Percentiles rank a stretch among this genome's conserved stretches.
phyloP scores from a whole-genome alignment of 30 jellyfish, hydroid and myxozoan genomes.

The Chrysaora quinquecirrha region DNA sequence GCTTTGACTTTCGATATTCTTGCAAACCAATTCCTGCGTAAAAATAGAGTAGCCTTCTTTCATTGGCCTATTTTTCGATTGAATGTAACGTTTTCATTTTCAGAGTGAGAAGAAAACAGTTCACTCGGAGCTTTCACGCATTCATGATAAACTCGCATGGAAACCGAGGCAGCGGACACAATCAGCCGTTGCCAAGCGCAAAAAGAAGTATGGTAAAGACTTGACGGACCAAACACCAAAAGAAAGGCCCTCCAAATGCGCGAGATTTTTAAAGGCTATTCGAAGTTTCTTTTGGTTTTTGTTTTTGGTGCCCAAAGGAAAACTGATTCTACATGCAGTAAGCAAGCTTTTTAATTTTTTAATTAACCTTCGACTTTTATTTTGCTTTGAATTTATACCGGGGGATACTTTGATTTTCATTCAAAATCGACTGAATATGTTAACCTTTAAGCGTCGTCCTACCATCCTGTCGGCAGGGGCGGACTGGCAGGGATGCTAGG shows the following conservation, averaged over 20 bases:
- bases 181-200: neutral
- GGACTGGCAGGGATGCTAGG: too few species aligned
- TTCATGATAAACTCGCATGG: neutral
- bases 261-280: neutral
- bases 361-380: too few species aligned
- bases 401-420: too few species aligned
- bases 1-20: too few species aligned
- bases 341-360: neutral
- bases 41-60: too few species aligned
- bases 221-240: neutral
- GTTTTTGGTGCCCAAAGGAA: constrained; percentile 50
- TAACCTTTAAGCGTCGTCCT: too few species aligned
- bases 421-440: too few species aligned
- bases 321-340: constrained; percentile 33
- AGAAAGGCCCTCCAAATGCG: constrained; percentile 2
- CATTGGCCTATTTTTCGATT: too few species aligned
- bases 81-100: too few species aligned
- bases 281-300: constrained; percentile 7
- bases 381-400: too few species aligned
- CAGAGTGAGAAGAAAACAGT: neutral
- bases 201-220: neutral
- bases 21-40: too few species aligned
- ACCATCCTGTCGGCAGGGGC: too few species aligned
- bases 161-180: neutral
- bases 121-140: neutral